Evolutionary conservation across 2,797 vertebrate species (phyloP), one percentile per base, ranked within the genome.

Genomic region (Epinephelus coioides): DNA sequence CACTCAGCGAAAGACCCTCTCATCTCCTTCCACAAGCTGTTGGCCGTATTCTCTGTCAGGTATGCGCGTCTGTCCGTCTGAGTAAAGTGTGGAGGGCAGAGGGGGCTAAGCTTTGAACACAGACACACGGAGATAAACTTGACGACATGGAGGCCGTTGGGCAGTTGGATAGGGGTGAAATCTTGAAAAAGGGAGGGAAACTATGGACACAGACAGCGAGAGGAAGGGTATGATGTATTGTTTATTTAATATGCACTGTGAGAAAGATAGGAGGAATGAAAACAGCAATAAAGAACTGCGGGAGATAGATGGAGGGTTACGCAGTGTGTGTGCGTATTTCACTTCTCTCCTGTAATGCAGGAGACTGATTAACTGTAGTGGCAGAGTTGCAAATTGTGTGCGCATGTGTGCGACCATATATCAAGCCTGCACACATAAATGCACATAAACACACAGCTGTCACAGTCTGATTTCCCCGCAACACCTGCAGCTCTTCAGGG

Each of bases 401-500:
- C 78, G 57, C 78, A 68, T 87, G 55, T 86, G 75, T 86, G 40
- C 9, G 73, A 78, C 65, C 65, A 18, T 84, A 83, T 44, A 83
- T 88, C 82, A n/a, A 66, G 12, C 38, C 34, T 49, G 18, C 51
- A 75, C 60, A 76, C 60, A 73, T 34, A 68, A 62, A 46, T 13
- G 3, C 70, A 74, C 59, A 44, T 18, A 57, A 55, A 67, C 34
- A 77, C 70, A 68, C 76, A 92, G 75, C 88, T 92, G 87, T 67
- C 82, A 60, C 62, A 27, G 51, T 27, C 67, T 69, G 82, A 81
- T 90, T 78, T 83, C 65, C 72, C 70, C 14, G 40, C 62, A 69
- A 73, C 82, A 92, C 84, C 83, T 79, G 83, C 65, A 81, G 71
- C 74, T 81, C 84, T 65, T 72, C 67, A 56, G 69, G 77, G 74